Evolutionary conservation across 2,113 vertebrate genomes (phyloP).

Genomic region (Toxostoma redivivum): DNA sequence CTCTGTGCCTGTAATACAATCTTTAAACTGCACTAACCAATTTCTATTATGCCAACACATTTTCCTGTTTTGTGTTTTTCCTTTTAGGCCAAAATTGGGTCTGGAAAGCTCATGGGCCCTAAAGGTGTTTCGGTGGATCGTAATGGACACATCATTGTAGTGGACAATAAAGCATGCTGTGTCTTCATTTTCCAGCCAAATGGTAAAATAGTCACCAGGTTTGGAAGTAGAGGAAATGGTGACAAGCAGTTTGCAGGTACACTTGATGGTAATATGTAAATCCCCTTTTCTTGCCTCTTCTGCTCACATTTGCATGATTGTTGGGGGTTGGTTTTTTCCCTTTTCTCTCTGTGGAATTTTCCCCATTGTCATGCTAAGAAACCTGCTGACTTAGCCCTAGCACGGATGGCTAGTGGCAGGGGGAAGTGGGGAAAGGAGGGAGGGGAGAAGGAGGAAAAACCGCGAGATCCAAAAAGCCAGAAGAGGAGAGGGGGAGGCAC

Average conservation of each 20-base stretch:
- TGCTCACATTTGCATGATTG: slow-evolving; percentile 71
- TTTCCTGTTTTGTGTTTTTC: not conserved
- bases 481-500: no score
- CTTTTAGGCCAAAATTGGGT: slow-evolving; percentile 89
- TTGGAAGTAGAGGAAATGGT: slow-evolving; percentile 93
- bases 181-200: slow-evolving; percentile 96
- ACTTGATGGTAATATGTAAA: slow-evolving; percentile 77
- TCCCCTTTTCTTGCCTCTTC: slow-evolving; percentile 66
- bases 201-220: slow-evolving; percentile 95
- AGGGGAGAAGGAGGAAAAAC: no score
- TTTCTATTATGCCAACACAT: not conserved
- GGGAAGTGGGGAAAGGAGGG: no score
- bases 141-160: slow-evolving; percentile 95
- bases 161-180: slow-evolving; percentile 97
- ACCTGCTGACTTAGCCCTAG: no score
- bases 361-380: no score
- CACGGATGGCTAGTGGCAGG: no score
- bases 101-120: slow-evolving; percentile 96
- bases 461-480: no score
- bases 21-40: not conserved
- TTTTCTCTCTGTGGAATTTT: no score
- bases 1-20: not conserved
- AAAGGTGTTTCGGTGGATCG: slow-evolving; percentile 96
- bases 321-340: no score
- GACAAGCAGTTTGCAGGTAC: slow-evolving; percentile 99